phyloP scores from a whole-genome alignment of 2,797 vertebrate species.

The Zalophus californianus region DNA sequence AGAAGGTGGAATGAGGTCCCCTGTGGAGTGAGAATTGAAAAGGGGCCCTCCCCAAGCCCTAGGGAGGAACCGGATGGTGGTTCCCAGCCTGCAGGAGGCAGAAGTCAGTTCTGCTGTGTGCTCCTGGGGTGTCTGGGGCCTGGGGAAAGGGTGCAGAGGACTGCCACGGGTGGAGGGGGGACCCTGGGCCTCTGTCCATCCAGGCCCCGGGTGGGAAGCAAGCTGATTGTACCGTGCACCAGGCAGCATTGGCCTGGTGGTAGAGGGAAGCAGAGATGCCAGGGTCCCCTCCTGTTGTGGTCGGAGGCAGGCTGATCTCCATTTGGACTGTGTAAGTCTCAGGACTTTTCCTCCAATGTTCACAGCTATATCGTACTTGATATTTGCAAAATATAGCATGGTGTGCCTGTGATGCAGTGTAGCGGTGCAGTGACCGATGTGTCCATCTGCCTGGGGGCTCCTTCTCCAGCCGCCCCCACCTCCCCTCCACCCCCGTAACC shows the following conservation, averaged over 20 bases:
- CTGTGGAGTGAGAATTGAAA: background rate
- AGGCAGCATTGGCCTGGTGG: background rate
- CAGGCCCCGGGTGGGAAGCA: background rate
- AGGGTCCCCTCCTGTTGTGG: background rate
- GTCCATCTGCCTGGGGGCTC: background rate
- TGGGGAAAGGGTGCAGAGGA: too few species aligned
- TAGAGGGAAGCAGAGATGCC: background rate
- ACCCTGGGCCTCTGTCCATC: background rate
- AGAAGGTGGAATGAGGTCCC: background rate
- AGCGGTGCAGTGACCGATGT: too few species aligned
- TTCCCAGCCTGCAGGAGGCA: background rate
- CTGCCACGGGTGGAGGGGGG: rapidly evolving
- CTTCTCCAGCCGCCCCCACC: background rate
- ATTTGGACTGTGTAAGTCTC: background rate
- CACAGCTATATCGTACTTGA: background rate
- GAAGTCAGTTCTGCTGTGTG: background rate
- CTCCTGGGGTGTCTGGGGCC: background rate
- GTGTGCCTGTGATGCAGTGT: background rate
- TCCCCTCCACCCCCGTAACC: background rate
- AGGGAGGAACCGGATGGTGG: background rate
- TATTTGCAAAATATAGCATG: background rate
- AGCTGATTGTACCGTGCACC: background rate
- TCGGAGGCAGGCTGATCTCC: background rate
- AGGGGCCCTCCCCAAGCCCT: background rate
- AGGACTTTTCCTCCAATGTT: background rate